phyloP scores from a whole-genome alignment of 2,113 vertebrate species.

The Thunnus thynnus region DNA sequence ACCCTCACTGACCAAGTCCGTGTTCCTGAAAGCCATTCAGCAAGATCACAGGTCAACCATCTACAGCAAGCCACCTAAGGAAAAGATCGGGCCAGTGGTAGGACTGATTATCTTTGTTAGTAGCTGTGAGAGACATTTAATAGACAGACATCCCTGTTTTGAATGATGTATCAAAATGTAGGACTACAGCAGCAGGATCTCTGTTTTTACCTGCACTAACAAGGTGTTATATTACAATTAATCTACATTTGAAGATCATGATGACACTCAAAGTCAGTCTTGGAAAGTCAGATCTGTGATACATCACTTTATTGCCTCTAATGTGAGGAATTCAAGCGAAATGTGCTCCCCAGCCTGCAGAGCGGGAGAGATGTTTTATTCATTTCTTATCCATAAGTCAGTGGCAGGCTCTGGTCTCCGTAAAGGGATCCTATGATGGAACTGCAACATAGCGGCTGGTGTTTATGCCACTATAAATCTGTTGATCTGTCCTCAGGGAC shows the following conservation, averaged over 20 bases:
- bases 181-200: neutral
- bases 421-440: conserved; percentile 67
- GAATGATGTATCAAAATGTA: neutral
- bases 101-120: conserved; percentile 59
- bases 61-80: conserved; percentile 82
- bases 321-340: conserved; percentile 70
- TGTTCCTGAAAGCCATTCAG: conserved; percentile 37
- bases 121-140: conserved; percentile 6
- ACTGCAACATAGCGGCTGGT: conserved; percentile 51
- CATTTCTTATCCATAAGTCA: conserved; percentile 75
- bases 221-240: neutral
- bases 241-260: neutral
- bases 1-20: conserved; percentile 20
- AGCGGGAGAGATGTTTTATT: conserved; percentile 77
- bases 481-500: conserved; percentile 71
- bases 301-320: conserved; percentile 51
- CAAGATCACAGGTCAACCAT: conserved; percentile 67
- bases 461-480: conserved; percentile 71
- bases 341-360: conserved; percentile 37
- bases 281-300: conserved; percentile 18
- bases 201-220: neutral
- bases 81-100: conserved; percentile 83
- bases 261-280: neutral
- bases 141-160: neutral
- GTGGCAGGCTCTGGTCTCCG: conserved; percentile 49